Evolutionary conservation across 2,113 vertebrate genomes (phyloP).

Genomic region (Mystacornis crossleyi): DNA sequence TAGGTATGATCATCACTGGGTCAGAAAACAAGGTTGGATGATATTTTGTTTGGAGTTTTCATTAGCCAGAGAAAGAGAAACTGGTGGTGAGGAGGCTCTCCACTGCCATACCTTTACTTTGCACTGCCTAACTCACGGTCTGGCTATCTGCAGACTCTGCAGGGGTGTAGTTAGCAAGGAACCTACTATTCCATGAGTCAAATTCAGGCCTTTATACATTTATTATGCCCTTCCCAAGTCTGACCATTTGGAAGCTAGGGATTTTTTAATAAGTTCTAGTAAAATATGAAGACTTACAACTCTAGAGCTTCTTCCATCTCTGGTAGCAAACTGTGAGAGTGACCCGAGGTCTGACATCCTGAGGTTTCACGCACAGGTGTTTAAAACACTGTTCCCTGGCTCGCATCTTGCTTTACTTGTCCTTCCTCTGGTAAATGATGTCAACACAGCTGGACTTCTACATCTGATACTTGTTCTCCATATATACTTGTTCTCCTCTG

Average conservation of each 20-base stretch:
- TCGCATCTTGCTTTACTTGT: not conserved
- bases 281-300: not conserved
- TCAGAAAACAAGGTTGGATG: not conserved
- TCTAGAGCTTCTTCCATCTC: not conserved
- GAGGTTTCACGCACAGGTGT: not conserved
- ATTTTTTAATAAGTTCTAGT: not conserved
- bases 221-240: not conserved
- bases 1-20: not conserved
- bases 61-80: not conserved
- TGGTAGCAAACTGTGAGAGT: not conserved
- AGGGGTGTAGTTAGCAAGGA: not conserved
- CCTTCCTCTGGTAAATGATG: not conserved
- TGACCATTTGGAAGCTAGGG: not conserved
- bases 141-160: not conserved
- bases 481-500: not conserved
- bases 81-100: not conserved
- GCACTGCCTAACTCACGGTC: not conserved
- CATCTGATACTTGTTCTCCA: not conserved
- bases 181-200: not conserved
- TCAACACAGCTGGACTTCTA: not conserved
- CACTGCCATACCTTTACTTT: not conserved
- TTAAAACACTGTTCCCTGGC: not conserved
- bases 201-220: not conserved
- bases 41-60: not conserved
- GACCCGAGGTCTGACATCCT: not conserved